Evolutionary conservation across 2,888 invertebrate genomes (phyloP).

Genomic region (Agrotis puta): DNA sequence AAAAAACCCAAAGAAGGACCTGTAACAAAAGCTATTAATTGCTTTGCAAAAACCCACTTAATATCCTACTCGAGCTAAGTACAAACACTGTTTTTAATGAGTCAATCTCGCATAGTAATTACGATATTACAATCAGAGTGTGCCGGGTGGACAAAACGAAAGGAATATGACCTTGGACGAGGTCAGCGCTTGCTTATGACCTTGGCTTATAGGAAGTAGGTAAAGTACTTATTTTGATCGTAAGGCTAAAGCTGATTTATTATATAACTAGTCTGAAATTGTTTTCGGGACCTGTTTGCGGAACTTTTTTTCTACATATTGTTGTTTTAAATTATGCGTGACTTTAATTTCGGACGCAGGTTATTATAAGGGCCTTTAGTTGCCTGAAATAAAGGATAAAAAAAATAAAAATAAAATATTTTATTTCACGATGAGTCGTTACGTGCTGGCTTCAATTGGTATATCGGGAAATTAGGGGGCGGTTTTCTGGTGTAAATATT

Average conservation of each 20-base stretch:
- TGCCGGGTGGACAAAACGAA: slow-evolving; percentile 51
- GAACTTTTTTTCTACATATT: slow-evolving; percentile 16
- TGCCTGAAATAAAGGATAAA: too few relatives aligned
- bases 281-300: slow-evolving; percentile 22
- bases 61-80: not conserved
- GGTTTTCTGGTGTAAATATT: too few relatives aligned
- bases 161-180: slow-evolving; percentile 59
- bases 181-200: slow-evolving; percentile 55
- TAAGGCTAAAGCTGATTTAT: slow-evolving; percentile 56
- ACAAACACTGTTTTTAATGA: slow-evolving; percentile 24
- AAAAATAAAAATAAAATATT: too few relatives aligned
- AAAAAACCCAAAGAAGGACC: not conserved
- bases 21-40: not conserved
- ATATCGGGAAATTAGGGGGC: not conserved
- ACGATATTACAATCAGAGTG: slow-evolving; percentile 16
- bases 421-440: not conserved
- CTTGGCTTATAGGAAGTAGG: slow-evolving; percentile 61
- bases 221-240: slow-evolving; percentile 35
- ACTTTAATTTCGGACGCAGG: not conserved
- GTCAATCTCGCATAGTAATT: slow-evolving; percentile 41
- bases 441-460: not conserved
- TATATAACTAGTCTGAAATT: slow-evolving; percentile 52
- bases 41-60: slow-evolving; percentile 6
- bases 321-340: slow-evolving; percentile 11
- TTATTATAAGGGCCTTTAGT: too few relatives aligned